phyloP scores from a whole-genome alignment of 2,888 invertebrate genomes.

The Eucera pruinosa region DNA sequence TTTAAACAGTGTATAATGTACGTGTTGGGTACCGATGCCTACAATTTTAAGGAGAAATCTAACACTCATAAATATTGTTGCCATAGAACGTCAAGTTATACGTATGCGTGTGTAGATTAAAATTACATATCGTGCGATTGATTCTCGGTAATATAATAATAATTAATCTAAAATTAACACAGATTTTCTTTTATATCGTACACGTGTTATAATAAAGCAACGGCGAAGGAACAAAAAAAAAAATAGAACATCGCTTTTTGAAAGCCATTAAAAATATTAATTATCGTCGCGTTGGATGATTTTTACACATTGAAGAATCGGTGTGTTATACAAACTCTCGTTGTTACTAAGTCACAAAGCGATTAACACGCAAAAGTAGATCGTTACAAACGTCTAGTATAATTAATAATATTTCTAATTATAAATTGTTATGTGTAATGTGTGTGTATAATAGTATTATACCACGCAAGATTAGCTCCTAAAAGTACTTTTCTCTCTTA shows the following conservation, averaged over 20 bases:
- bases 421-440: constrained; percentile 5
- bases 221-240: constrained; percentile 11
- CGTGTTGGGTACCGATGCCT: no score
- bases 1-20: no score
- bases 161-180: constrained; percentile 10
- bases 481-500: not conserved
- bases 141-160: constrained; percentile 10
- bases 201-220: constrained; percentile 9
- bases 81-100: constrained; percentile 23
- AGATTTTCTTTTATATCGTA: no score
- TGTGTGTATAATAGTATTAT: no score
- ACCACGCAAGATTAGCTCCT: constrained; percentile 17
- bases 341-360: constrained; percentile 70
- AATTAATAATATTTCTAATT: constrained; percentile 26
- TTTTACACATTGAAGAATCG: no score
- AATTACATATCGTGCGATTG: not conserved
- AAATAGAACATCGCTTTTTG: constrained; percentile 27
- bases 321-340: constrained; percentile 58
- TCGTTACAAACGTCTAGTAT: no score
- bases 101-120: constrained; percentile 20
- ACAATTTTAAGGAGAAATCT: constrained; percentile 12
- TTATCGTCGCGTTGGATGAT: no score
- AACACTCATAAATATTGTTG: constrained; percentile 20
- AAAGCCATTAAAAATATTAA: constrained; percentile 39
- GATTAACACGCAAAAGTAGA: constrained; percentile 70